These are phyloP conservation scores for Sialia sialis DNA, from an alignment of 2,113 vertebrate genomes.

Conservation along the genomic window DNA sequence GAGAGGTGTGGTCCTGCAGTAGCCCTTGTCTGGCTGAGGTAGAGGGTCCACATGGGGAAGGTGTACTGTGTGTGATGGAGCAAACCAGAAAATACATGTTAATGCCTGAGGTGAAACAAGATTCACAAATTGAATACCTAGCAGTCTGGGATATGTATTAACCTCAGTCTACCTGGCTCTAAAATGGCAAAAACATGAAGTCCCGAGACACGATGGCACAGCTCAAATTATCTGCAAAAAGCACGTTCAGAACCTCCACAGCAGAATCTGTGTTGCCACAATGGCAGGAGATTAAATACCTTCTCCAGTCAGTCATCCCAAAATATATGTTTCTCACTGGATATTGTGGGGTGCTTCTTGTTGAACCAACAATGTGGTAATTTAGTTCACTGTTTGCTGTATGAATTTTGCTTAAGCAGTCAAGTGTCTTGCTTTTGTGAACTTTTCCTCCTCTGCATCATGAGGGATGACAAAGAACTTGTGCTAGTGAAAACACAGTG, in stretches of 20 bases:
- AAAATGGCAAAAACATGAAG: neutral
- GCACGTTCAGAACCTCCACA: neutral
- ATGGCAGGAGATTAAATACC: neutral
- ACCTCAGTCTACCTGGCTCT: neutral
- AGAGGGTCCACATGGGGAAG: rapidly evolving
- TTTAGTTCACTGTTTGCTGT: neutral
- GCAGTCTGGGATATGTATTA: neutral
- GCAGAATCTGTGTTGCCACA: neutral
- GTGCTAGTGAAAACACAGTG: neutral
- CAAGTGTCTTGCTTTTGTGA: neutral
- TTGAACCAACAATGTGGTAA: rapidly evolving
- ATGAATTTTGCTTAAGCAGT: neutral
- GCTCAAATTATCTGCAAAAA: neutral
- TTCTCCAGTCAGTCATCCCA: neutral
- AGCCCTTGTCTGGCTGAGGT: neutral
- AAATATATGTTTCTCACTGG: neutral
- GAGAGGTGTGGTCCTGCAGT: neutral
- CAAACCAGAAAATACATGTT: neutral
- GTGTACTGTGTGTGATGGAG: neutral
- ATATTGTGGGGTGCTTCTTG: neutral
- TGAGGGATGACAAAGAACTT: neutral
- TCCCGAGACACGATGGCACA: rapidly evolving
- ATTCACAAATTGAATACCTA: neutral
- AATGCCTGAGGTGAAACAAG: neutral
- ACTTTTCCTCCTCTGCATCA: neutral